Base-by-base conservation (phyloP, 2,888 invertebrate genomes). In the Agonum fuliginosum region DNA sequence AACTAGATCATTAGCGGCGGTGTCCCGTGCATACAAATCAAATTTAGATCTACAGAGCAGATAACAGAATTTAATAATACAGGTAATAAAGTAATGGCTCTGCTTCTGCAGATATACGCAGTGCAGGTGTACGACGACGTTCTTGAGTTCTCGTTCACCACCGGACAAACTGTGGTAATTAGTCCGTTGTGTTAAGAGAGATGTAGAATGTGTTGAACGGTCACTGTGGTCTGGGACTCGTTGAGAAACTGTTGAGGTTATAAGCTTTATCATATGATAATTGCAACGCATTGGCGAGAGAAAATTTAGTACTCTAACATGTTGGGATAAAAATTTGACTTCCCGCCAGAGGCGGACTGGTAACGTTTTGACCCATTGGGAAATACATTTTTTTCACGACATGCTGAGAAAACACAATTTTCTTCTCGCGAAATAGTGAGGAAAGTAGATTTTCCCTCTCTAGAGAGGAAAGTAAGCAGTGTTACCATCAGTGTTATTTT, bases 11-110 rank as follows among this genome's bases (percentile, higher is more conserved):
- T 71, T 71, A 51, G 34, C 24, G 24, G 37, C 48, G 22, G 12
- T 69, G 24, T 43, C 24, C 22, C 72, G 54, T 72, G 72, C 73
- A 75, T 79, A 65, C 48, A 79, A 80, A 80, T 80, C 78, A 76
- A 78, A 78, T 76, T 78, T 78, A 80, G 80, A 79, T 80, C 51
- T n/a, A 43, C 72, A 4, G 30, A 4, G 20, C 58, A 69, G 80
- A 79, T 80, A 79, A 76, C 65, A 62, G 78, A 79, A 79, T 80
- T 80, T 78, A 79, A 80, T 80, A 80, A 79, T 51, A 78, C 72
- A 72, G 75, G 58, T 65, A 79, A 79, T 79, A 78, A 79, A 80
- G 72, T 79, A 79, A 80, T 79, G 78, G 78, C 58, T 48, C 58
- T 41, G 58, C 58, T 54, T 51, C 27, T 58, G 58, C 30, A 10